A percentile compares a stretch with the other conserved stretches of the same genome.
Evolutionary conservation across 2,113 vertebrate species (phyloP).

Genomic region (zebrafish (Danio rerio)): DNA sequence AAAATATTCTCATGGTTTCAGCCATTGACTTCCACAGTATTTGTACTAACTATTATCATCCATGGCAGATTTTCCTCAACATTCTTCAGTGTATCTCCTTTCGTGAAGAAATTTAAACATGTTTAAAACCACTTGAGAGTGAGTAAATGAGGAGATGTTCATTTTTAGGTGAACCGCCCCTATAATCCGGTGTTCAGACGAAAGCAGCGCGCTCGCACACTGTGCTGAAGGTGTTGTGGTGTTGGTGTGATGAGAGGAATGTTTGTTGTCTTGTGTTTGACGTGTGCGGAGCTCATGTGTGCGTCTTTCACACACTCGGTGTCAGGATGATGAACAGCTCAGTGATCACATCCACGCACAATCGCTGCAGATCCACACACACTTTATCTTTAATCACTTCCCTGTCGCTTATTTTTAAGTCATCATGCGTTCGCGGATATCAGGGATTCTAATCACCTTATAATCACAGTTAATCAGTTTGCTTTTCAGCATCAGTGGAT

Average conservation of each 20-base stretch:
- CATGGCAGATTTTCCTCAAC: too few relatives aligned
- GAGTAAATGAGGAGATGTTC: too few relatives aligned
- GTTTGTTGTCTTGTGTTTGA: slow-evolving; percentile 28
- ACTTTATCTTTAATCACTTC: slow-evolving; percentile 22
- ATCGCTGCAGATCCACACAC: slow-evolving; percentile 1
- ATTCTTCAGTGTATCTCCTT: too few relatives aligned
- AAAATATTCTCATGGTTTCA: too few relatives aligned
- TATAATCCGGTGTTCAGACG: not conserved
- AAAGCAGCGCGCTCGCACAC: not conserved
- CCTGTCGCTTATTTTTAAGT: slow-evolving; percentile 5
- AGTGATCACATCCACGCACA: slow-evolving; percentile 1
- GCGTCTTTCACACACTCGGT: not conserved
- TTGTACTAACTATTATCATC: too few relatives aligned
- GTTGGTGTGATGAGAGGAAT: not conserved
- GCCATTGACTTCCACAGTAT: too few relatives aligned
- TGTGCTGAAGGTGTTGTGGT: not conserved
- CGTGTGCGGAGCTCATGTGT: not conserved
- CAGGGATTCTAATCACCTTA: slow-evolving; percentile 10
- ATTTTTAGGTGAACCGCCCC: not conserved
- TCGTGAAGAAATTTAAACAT: too few relatives aligned
- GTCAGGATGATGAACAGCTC: slow-evolving; percentile 23
- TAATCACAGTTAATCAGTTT: not conserved
- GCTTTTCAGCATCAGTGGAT: not conserved
- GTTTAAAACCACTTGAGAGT: too few relatives aligned
- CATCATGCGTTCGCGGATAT: not conserved